Evolutionary conservation across 1,140 invertebrate species (phyloP).

Genomic region (Metaphire vulgaris): DNA sequence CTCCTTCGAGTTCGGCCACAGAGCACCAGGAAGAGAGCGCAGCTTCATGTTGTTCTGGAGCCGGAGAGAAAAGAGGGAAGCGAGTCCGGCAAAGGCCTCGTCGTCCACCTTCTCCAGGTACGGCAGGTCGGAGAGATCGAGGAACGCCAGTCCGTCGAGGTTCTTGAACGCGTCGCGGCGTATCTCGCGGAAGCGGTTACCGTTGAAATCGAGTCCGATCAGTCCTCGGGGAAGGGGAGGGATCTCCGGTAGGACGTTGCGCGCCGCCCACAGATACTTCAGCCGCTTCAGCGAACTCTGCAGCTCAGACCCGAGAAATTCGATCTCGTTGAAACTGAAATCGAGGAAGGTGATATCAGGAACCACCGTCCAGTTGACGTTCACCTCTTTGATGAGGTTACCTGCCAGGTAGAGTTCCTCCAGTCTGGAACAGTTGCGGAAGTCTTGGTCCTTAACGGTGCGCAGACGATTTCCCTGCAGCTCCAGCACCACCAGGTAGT

Average conservation of each 20-base stretch:
- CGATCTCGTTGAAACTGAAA: neutral
- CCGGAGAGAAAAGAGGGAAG: neutral
- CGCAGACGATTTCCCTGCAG: neutral
- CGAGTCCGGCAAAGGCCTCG: neutral
- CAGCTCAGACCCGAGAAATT: neutral
- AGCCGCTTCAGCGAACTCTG: neutral
- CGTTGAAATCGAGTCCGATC: neutral
- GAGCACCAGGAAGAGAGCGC: neutral
- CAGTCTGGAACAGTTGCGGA: neutral
- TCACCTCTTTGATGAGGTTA: neutral
- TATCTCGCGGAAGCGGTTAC: neutral
- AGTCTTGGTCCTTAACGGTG: neutral
- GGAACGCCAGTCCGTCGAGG: neutral
- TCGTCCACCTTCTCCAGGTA: neutral
- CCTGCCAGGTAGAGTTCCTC: neutral
- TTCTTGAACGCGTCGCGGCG: neutral
- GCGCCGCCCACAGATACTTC: neutral
- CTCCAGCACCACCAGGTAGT: neutral
- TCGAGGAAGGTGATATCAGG: neutral
- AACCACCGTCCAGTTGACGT: neutral
- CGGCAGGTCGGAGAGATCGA: neutral
- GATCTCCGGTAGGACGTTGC: neutral
- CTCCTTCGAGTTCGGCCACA: neutral
- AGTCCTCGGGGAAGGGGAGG: neutral
- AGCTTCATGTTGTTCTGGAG: neutral